Conservation (phyloP, 2,113 vertebrate species). For the Syrmaticus mikado region DNA sequence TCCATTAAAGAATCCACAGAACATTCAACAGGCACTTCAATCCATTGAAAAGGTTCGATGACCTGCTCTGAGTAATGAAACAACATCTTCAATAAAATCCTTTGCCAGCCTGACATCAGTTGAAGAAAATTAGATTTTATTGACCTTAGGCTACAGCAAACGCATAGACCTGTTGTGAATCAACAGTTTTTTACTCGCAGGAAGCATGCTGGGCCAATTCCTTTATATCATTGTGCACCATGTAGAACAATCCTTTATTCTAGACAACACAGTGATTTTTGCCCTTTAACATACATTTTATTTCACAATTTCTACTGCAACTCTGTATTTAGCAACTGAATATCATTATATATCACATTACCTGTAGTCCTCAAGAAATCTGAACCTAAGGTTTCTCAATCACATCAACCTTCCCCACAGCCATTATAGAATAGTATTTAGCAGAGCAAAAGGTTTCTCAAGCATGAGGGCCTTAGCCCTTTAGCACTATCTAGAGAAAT, state of each 20-base stretch:
- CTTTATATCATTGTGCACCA: background rate
- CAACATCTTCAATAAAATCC: constrained; percentile 12
- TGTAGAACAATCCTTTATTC: background rate
- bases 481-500: background rate
- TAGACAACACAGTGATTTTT: background rate
- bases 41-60: constrained; percentile 1
- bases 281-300: background rate
- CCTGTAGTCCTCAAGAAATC: background rate
- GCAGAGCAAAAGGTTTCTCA: background rate
- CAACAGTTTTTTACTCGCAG: constrained; percentile 8
- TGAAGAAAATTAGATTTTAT: constrained; percentile 50
- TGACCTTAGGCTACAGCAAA: constrained; percentile 17
- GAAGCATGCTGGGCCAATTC: background rate
- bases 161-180: background rate
- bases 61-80: constrained; percentile 28
- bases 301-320: background rate
- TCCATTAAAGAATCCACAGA: constrained; percentile 24
- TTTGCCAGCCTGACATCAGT: background rate
- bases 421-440: background rate
- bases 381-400: background rate
- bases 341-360: background rate
- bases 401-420: background rate
- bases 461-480: background rate
- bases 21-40: constrained; percentile 9
- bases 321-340: background rate